Evolutionary conservation across 2,113 vertebrate genomes (phyloP).

Genomic region (Amphilophus citrinellus): DNA sequence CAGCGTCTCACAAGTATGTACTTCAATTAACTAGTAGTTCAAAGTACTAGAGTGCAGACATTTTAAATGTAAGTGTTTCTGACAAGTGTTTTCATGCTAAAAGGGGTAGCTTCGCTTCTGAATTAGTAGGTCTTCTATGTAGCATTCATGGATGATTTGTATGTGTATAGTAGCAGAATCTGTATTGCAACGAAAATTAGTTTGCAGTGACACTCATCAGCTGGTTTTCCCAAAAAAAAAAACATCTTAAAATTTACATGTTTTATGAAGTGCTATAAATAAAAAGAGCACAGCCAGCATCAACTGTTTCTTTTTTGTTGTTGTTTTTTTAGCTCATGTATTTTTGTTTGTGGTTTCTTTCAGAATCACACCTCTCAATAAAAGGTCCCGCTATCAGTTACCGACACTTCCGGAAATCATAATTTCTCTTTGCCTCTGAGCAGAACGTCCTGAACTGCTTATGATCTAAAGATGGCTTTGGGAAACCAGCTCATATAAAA

Average conservation of each 20-base stretch:
- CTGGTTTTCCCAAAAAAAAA: slow-evolving; percentile 27
- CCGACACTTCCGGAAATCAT: background rate
- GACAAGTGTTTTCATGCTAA: background rate
- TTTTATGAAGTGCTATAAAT: slow-evolving; percentile 15
- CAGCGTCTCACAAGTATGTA: background rate
- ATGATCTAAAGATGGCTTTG: slow-evolving; percentile 26
- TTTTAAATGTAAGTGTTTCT: background rate
- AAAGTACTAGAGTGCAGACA: background rate
- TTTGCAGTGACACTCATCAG: background rate
- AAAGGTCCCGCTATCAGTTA: background rate
- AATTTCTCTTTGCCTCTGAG: background rate
- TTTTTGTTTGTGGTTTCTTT: background rate
- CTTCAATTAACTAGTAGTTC: background rate
- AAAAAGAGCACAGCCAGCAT: background rate
- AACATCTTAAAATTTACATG: background rate
- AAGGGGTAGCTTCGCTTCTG: slow-evolving; percentile 26
- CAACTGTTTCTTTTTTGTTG: background rate
- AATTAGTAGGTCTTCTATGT: slow-evolving; percentile 50
- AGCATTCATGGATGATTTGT: slow-evolving; percentile 58
- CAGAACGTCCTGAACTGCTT: background rate
- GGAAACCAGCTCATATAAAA: slow-evolving; percentile 19
- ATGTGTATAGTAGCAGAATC: slow-evolving; percentile 41
- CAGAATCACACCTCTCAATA: background rate
- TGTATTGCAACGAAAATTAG: slow-evolving; percentile 12
- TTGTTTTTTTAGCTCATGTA: background rate